Conservation (phyloP, 2,113 vertebrate genomes). For the Oncorhynchus keta region DNA sequence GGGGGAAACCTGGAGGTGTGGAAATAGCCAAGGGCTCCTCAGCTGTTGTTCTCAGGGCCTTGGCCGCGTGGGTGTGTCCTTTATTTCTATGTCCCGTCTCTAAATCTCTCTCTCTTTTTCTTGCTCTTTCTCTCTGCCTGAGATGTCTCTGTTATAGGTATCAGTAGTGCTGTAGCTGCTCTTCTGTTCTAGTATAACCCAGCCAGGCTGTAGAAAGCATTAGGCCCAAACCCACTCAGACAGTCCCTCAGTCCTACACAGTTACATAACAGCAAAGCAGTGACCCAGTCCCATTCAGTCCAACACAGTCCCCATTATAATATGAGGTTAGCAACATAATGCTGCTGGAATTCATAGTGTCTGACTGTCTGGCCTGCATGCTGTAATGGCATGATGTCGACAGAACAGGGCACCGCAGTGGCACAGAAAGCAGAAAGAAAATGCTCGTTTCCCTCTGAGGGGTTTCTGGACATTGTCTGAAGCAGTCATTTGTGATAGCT, state of each 20-base stretch:
- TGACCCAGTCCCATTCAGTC: no score
- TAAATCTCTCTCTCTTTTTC: background rate
- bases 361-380: background rate
- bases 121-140: background rate
- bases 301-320: background rate
- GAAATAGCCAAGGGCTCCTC: background rate
- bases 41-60: constrained; percentile 6
- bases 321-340: constrained; percentile 6
- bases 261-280: no score
- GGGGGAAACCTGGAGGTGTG: no score
- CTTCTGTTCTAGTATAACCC: background rate
- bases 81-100: background rate
- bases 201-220: background rate
- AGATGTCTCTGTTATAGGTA: background rate
- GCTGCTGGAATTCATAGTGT: background rate
- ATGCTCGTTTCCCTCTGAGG: no score
- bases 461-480: no score
- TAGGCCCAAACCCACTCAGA: background rate
- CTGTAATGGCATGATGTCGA: background rate
- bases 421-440: no score
- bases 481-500: no score
- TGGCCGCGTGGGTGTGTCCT: background rate
- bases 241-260: no score
- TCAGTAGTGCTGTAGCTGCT: background rate
- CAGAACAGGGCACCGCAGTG: no score